Evolutionary conservation across 35 echinoderm and acorn worm species (phyloP), one percentile per base, ranked within the genome.

Genomic region (Strongylocentrotus purpuratus): DNA sequence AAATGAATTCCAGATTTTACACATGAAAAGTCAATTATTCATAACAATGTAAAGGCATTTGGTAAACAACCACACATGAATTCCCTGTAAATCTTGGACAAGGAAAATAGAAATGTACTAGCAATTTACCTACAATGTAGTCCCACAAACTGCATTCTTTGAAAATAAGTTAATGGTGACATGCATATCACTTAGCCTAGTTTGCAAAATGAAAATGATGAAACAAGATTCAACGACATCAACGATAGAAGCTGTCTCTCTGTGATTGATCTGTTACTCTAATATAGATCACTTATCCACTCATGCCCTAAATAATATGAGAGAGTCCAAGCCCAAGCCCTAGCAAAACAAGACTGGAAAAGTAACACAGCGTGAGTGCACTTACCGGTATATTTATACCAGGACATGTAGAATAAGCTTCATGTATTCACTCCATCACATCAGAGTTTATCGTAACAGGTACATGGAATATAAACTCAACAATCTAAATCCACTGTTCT

Each of bases 151-250:
- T 55, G 10, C 50, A 55, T 55, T 55, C 50, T 55, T 55, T 55
- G 50, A 11, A 55, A 6, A 14, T 10, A 6, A n/a, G 65, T 28
- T 22, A 78, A 78, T 78, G 65, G 22, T 28, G 28, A 78, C 22
- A n/a, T 78, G 65, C 65, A n/a, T 78, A 78, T 78, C 65, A 78
- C 65, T 78, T 28, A 78, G 65, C 65, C 65, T 78, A 78, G 65
- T 78, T 78, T 78, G 65, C 65, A 78, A 78, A 78, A 78, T 78
- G 61, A 78, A 78, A 78, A 78, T 78, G 65, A 78, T 78, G 65
- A 18, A 78, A 78, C 65, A 78, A 78, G 65, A 22, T 78, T 78
- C 65, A 2, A 8, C 20, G 65, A 78, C 7, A 78, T n/a, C 17
- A 59, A 59, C 1, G 50, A 55, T 55, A 55, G 50, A 55, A 55